Percentiles rank a stretch among this genome's conserved stretches.
Evolutionary conservation across 2,888 invertebrate species (phyloP).

Genomic region (Seira sanloemensis): DNA sequence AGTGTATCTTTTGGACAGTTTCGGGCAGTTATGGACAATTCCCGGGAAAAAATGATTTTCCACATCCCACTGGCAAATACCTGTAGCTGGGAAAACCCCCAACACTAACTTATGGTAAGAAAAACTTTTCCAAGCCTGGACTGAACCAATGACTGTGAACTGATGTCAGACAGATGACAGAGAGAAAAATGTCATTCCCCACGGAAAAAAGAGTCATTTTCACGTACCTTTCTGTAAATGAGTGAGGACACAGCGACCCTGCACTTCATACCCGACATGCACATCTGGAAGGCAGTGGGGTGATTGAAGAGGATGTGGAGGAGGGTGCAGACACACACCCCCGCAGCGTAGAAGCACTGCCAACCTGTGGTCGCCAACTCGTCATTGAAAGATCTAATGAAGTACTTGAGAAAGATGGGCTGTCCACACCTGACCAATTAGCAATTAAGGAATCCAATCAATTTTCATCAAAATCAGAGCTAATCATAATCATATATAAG

Average conservation of each 20-base stretch:
- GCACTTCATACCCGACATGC: slow-evolving; percentile 89
- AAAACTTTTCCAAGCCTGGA: neutral
- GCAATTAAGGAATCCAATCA: slow-evolving; percentile 65
- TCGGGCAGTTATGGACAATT: neutral
- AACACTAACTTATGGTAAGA: neutral
- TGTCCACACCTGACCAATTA: slow-evolving; percentile 79
- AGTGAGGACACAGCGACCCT: slow-evolving; percentile 88
- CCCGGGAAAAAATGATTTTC: neutral
- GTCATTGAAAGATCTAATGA: slow-evolving; percentile 80
- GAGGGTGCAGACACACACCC: slow-evolving; percentile 77
- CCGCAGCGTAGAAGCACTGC: slow-evolving; percentile 69
- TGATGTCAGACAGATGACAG: neutral
- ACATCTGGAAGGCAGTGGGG: slow-evolving; percentile 89
- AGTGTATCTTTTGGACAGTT: too few species aligned
- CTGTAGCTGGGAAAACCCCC: neutral
- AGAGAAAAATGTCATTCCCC: neutral
- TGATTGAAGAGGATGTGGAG: slow-evolving; percentile 88
- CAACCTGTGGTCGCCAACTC: slow-evolving; percentile 76
- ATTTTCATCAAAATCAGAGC: too few species aligned
- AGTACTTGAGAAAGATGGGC: slow-evolving; percentile 81
- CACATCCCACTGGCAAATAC: neutral
- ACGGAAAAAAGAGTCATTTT: neutral
- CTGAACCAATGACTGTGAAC: too few species aligned
- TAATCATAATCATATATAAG: too few species aligned
- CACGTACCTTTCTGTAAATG: slow-evolving; percentile 87